Evolutionary conservation across 2,113 vertebrate genomes (phyloP).

Genomic region (Hyaena hyaena): DNA sequence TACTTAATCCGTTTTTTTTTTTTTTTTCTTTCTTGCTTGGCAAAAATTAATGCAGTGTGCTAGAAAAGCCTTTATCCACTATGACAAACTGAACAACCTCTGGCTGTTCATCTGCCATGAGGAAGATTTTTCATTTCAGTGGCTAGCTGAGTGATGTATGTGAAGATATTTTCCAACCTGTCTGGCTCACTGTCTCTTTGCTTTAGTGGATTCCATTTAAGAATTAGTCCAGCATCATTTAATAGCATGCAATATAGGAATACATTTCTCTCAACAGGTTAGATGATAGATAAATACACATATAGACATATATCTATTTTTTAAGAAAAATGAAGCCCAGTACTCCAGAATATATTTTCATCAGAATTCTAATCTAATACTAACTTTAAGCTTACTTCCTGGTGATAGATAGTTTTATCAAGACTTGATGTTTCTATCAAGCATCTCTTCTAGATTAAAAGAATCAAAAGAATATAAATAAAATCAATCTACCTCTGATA

Average conservation of each 20-base stretch:
- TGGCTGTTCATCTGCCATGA: slow-evolving; percentile 42
- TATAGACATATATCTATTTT: neutral
- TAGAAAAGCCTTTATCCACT: neutral
- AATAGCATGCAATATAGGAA: neutral
- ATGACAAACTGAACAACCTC: slow-evolving; percentile 56
- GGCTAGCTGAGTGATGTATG: slow-evolving; percentile 38
- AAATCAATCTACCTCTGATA: neutral
- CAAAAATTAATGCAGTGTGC: neutral
- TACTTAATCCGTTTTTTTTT: neutral
- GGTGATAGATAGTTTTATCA: neutral
- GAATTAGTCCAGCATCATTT: slow-evolving; percentile 45
- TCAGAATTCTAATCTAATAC: neutral
- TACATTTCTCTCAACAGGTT: neutral
- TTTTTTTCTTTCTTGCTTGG: neutral
- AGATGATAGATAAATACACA: neutral
- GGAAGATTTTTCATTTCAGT: slow-evolving; percentile 60
- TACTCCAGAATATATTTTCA: neutral
- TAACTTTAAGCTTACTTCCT: neutral
- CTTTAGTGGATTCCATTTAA: slow-evolving; percentile 37
- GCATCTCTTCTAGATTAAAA: neutral
- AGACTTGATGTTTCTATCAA: neutral
- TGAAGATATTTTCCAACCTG: slow-evolving; percentile 46
- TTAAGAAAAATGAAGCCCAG: neutral
- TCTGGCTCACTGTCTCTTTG: neutral
- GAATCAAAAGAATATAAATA: neutral